A percentile compares a stretch with the other conserved stretches of the same genome.
These are phyloP conservation scores for Drosophila macrospina DNA, from an alignment of 2,888 invertebrate genomes.

Conservation along the genomic window DNA sequence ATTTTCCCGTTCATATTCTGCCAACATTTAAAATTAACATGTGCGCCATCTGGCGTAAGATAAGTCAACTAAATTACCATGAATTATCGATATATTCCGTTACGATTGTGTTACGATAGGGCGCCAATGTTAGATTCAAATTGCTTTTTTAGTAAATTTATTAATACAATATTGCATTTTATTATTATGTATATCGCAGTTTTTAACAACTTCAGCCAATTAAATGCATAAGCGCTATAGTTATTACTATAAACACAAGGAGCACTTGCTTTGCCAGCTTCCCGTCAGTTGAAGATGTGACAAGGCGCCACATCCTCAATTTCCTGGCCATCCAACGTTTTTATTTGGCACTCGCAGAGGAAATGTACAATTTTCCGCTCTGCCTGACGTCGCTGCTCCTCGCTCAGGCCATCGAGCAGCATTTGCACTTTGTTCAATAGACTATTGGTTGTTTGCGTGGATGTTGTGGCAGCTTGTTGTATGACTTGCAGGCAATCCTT, in stretches of 20 bases:
- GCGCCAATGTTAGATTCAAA: background rate
- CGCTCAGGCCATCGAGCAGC: slow-evolving; percentile 71
- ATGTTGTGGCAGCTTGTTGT: slow-evolving; percentile 49
- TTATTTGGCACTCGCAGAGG: slow-evolving; percentile 82
- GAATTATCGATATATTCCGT: background rate
- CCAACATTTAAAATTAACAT: slow-evolving; percentile 1
- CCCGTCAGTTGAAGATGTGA: slow-evolving; percentile 49
- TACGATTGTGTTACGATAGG: background rate
- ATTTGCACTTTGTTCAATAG: slow-evolving; percentile 70
- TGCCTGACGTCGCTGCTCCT: slow-evolving; percentile 65
- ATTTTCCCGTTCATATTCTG: slow-evolving; percentile 18
- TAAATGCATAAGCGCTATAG: slow-evolving; percentile 4
- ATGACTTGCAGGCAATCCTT: slow-evolving; percentile 70
- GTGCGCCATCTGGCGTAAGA: slow-evolving; percentile 11
- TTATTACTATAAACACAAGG: slow-evolving; percentile 16
- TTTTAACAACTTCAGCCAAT: slow-evolving; percentile 1
- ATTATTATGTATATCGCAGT: slow-evolving; percentile 7
- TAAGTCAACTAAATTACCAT: background rate
- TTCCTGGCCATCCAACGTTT: slow-evolving; percentile 76
- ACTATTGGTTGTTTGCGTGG: slow-evolving; percentile 35
- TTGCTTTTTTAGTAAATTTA: background rate
- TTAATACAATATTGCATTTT: background rate
- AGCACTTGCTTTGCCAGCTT: background rate
- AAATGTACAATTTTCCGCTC: slow-evolving; percentile 83
- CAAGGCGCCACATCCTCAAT: slow-evolving; percentile 78